Evolutionary conservation across 2,113 vertebrate genomes (phyloP).

Genomic region (mouse (Mus musculus)): GRCm39 chr7:36029001-36029500

Average conservation of each 20-base stretch:
- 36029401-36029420: conserved; percentile 82
- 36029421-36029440: conserved; percentile 86
- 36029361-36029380: conserved; percentile 87
- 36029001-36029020: conserved; percentile 91
- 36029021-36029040: conserved; percentile 86
- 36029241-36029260: conserved; percentile 75
- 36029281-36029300: conserved; percentile 84
- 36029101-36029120: conserved; percentile 68
- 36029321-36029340: conserved; percentile 82
- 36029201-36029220: neutral
- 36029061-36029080: conserved; percentile 72
- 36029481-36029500: conserved; percentile 89
- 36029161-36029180: conserved; percentile 62
- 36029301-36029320: conserved; percentile 79
- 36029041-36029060: conserved; percentile 74
- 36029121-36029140: conserved; percentile 54
- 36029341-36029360: conserved; percentile 87
- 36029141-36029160: conserved; percentile 75
- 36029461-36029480: conserved; percentile 87
- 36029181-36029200: conserved; percentile 58
- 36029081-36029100: conserved; percentile 82
- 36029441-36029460: conserved; percentile 88
- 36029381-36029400: conserved; percentile 85
- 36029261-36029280: conserved; percentile 85
- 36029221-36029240: conserved; percentile 31